phyloP scores from a whole-genome alignment of 2,113 vertebrate species.

The Pardalotus punctatus region DNA sequence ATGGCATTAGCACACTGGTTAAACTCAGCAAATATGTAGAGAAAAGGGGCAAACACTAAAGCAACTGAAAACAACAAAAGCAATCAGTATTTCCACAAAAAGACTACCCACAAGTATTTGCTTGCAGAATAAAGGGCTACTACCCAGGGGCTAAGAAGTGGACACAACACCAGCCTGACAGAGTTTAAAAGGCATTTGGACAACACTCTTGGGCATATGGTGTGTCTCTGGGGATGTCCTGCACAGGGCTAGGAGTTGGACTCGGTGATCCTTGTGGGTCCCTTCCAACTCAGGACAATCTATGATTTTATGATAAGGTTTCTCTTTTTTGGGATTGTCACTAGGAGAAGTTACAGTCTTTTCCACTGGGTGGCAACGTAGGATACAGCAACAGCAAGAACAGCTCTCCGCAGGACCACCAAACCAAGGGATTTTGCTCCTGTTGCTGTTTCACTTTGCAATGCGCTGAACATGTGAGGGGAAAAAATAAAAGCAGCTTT shows the following conservation, averaged over 20 bases:
- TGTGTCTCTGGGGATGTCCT: not conserved
- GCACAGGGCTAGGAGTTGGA: not conserved
- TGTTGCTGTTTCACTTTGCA: not conserved
- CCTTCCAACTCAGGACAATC: not conserved
- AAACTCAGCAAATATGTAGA: not conserved
- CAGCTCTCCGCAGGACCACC: not conserved
- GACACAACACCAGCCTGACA: not conserved
- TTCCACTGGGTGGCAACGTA: slow-evolving; percentile 74
- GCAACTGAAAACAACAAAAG: not conserved
- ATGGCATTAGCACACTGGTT: rapidly evolving
- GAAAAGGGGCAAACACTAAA: not conserved
- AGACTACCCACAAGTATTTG: not conserved
- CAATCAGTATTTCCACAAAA: not conserved
- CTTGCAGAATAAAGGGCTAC: not conserved
- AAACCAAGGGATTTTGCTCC: not conserved
- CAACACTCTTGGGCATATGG: not conserved
- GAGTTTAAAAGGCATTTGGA: not conserved
- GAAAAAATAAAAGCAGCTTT: not conserved
- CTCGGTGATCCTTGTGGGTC: not conserved
- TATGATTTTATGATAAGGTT: not conserved
- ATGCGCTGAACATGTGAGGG: not conserved
- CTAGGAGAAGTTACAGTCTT: not conserved
- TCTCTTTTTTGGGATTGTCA: not conserved
- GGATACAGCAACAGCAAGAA: slow-evolving; percentile 19
- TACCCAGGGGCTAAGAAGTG: not conserved